Conservation (phyloP, 2,797 vertebrate species). For the Chrosomus eos region DNA sequence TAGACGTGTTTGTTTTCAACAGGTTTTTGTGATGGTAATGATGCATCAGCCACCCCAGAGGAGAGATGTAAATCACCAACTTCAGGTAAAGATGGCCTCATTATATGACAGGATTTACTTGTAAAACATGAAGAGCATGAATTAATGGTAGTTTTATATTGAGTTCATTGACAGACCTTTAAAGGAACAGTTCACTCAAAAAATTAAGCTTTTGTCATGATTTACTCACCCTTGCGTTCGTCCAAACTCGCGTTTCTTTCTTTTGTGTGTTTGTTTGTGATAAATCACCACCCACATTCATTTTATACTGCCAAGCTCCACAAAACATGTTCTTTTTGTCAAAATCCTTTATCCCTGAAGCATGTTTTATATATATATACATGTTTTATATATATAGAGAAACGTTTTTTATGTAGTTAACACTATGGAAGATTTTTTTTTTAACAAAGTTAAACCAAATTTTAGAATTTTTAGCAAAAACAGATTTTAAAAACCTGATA, state of each 20-base stretch:
- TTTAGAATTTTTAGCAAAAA: neutral
- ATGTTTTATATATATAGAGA: neutral
- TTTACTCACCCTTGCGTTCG: neutral
- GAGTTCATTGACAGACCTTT: conserved; percentile 7
- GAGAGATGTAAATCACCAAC: conserved; percentile 97
- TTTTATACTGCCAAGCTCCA: neutral
- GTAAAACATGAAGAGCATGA: neutral
- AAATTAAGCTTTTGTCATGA: neutral
- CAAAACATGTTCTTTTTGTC: neutral
- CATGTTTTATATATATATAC: neutral
- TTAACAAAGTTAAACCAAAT: neutral
- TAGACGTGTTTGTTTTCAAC: conserved; percentile 63
- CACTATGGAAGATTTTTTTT: neutral
- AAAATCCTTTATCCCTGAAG: neutral
- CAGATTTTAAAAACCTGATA: neutral
- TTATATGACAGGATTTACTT: neutral
- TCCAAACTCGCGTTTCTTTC: neutral
- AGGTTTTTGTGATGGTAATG: conserved; percentile 89
- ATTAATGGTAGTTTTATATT: neutral
- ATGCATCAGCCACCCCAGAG: conserved; percentile 84
- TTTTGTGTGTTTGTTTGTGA: neutral
- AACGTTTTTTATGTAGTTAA: neutral
- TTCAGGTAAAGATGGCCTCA: conserved; percentile 82
- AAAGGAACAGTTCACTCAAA: neutral
- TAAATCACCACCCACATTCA: conserved; percentile 8